These are phyloP conservation scores for Agapetus fuscipes DNA, from an alignment of 2,888 invertebrate genomes.

Conservation along the genomic window DNA sequence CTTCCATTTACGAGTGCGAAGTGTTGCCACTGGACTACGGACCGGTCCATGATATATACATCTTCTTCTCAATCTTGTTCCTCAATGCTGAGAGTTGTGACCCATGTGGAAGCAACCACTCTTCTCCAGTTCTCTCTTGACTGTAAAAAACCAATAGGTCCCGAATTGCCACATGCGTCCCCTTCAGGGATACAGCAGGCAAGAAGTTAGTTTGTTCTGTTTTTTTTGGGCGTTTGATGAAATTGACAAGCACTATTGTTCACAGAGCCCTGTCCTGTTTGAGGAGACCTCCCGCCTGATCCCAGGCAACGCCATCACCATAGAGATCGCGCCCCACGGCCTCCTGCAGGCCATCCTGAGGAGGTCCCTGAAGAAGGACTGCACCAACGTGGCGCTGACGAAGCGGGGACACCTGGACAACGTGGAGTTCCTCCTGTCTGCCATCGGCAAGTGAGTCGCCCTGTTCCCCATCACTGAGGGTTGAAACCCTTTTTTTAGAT, in stretches of 20 bases:
- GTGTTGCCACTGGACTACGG: too few species aligned
- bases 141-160: too few species aligned
- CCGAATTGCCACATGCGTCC: too few species aligned
- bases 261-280: conserved; percentile 58
- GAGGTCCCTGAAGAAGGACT: conserved; percentile 60
- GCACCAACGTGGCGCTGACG: conserved; percentile 66
- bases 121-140: too few species aligned
- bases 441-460: conserved; percentile 53
- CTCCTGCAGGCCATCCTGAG: conserved; percentile 80
- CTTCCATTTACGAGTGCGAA: too few species aligned
- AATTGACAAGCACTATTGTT: conserved; percentile 1
- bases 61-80: too few species aligned
- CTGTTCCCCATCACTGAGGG: too few species aligned
- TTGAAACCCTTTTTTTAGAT: too few species aligned
- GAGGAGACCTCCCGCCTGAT: conserved; percentile 74
- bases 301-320: conserved; percentile 70
- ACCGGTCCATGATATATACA: too few species aligned
- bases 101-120: too few species aligned
- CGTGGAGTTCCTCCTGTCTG: conserved; percentile 48
- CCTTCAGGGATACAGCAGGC: too few species aligned
- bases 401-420: conserved; percentile 59
- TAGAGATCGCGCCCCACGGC: conserved; percentile 88
- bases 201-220: conserved; percentile 29
- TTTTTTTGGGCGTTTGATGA: background rate
- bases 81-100: too few species aligned